Percentiles rank a stretch among this genome's conserved stretches.
phyloP scores from a whole-genome alignment of 2,888 invertebrate genomes.

The Tinea pellionella region DNA sequence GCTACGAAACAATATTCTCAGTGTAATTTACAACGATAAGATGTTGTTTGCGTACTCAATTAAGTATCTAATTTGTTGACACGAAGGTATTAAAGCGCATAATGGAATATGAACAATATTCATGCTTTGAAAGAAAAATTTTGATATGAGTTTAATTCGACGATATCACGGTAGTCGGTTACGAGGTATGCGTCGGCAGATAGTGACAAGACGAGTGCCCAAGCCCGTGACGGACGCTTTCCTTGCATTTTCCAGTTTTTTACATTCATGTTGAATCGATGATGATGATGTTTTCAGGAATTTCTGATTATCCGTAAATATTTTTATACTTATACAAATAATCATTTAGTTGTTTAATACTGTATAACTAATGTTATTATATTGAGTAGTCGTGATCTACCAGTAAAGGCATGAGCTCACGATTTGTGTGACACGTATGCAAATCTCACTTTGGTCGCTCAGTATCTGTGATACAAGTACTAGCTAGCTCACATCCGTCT shows the following conservation, averaged over 20 bases:
- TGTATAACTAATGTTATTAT: too few relatives aligned
- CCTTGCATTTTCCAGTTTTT: conserved; percentile 7
- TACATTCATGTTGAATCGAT: not conserved
- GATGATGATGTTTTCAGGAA: not conserved
- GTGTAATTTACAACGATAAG: too few relatives aligned
- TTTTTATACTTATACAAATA: not conserved
- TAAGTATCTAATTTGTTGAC: not conserved
- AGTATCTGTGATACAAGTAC: too few relatives aligned
- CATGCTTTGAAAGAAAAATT: conserved; percentile 5
- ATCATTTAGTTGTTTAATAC: too few relatives aligned
- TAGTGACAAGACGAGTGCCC: not conserved
- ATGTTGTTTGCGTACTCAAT: not conserved
- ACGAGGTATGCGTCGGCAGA: conserved; percentile 3
- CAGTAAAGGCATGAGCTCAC: too few relatives aligned
- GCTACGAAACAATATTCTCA: too few relatives aligned
- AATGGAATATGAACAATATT: not conserved
- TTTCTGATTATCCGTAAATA: not conserved
- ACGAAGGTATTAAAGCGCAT: conserved; percentile 3
- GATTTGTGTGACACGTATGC: too few relatives aligned
- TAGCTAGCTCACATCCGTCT: too few relatives aligned
- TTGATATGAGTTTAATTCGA: conserved; percentile 12
- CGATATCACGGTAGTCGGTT: conserved; percentile 5
- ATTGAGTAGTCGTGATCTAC: too few relatives aligned
- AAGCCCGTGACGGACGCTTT: conserved; percentile 6
- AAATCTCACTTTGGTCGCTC: too few relatives aligned